Base-by-base conservation (phyloP, 2,797 vertebrate genomes). In the Dicrostonyx torquatus region DNA sequence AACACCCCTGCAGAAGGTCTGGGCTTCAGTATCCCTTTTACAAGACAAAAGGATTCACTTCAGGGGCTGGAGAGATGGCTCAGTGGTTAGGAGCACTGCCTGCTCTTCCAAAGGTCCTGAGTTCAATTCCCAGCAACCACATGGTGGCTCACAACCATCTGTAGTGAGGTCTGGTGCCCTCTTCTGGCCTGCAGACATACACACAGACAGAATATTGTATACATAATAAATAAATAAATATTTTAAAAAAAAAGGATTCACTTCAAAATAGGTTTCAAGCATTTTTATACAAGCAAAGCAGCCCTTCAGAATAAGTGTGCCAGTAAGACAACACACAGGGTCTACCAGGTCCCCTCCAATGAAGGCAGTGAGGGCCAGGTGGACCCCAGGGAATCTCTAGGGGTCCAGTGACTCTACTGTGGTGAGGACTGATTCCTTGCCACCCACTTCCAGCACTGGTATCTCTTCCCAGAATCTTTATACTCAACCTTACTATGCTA, bases 191-290 rank as follows among this genome's bases (percentile, higher is more conserved):
- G n/a, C n/a, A n/a, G n/a, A n/a, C n/a, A n/a, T n/a, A n/a, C n/a
- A n/a, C n/a, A n/a, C n/a, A n/a, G n/a, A n/a, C n/a, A n/a, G n/a
- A n/a, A n/a, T n/a, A n/a, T n/a, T n/a, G n/a, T n/a, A n/a, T n/a
- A n/a, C n/a, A n/a, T n/a, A n/a, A n/a, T n/a, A n/a, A n/a, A n/a
- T n/a, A n/a, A n/a, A n/a, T n/a, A n/a, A n/a, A n/a, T n/a, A n/a
- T n/a, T n/a, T n/a, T n/a, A n/a, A n/a, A n/a, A n/a, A n/a, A 29
- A 93, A 82, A 70, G 15, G 6, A 31, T 70, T 73, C 34, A 6
- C 83, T 90, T 92, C 55, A 20, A 34, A 90, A 58, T 68, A 11
- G 29, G 80, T 94, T 85, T 80, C 78, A 92, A 60, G 40, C 40
- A 29, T 53, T 53, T 93, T 87, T 37, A 62, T 34, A 90, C 89